Conservation (phyloP, 2,113 vertebrate species). For the Arvicanthis niloticus region DNA sequence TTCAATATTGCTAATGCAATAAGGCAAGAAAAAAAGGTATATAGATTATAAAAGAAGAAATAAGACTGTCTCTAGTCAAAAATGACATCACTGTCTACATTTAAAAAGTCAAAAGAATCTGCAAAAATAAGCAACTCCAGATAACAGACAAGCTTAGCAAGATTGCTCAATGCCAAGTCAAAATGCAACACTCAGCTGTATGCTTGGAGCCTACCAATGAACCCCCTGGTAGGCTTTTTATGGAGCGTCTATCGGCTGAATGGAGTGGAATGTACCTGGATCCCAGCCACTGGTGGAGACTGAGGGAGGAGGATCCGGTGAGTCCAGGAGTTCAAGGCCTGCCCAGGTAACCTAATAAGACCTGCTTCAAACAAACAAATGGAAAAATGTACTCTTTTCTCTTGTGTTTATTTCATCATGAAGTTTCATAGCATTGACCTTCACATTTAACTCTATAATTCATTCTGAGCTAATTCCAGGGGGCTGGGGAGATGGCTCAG, state of each 20-base stretch:
- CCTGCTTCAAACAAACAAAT: background rate
- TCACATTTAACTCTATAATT: background rate
- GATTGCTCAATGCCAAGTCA: background rate
- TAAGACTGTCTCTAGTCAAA: background rate
- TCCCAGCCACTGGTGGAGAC: background rate
- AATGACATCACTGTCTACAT: background rate
- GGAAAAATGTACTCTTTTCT: background rate
- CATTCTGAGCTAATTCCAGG: background rate
- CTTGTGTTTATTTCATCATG: background rate
- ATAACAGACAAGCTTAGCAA: constrained; percentile 22
- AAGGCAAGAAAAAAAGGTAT: constrained; percentile 51
- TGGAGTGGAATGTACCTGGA: background rate
- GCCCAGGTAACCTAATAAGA: background rate
- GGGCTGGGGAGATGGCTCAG: background rate
- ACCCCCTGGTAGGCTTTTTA: background rate
- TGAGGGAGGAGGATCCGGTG: background rate
- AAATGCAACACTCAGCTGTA: background rate
- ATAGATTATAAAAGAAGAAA: background rate
- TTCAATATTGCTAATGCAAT: background rate
- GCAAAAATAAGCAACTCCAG: background rate
- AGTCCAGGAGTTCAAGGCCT: background rate
- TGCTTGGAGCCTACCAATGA: background rate
- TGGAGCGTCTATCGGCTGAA: background rate
- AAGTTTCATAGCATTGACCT: background rate
- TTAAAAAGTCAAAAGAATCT: background rate